Conservation (phyloP, 2,888 invertebrate genomes). For the Pterobdella sp. region DNA sequence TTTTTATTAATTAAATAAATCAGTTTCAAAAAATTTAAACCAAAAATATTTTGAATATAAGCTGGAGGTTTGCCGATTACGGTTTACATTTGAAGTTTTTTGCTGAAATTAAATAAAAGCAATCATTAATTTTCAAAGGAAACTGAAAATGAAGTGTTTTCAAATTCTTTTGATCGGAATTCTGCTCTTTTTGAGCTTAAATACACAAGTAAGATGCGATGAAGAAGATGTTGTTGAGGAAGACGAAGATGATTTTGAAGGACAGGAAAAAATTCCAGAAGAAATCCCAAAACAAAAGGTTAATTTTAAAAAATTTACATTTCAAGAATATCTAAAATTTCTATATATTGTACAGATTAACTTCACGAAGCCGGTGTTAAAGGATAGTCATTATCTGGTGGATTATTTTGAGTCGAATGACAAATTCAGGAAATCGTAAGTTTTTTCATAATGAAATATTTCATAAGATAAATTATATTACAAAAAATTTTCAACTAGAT, state of each 20-base stretch:
- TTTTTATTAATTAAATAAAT: not conserved
- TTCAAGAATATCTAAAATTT: not conserved
- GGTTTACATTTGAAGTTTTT: no score
- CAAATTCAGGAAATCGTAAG: constrained; percentile 28
- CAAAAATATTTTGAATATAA: not conserved
- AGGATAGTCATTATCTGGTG: constrained; percentile 22
- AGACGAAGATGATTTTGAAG: not conserved
- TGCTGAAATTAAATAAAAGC: no score
- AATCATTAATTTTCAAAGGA: no score
- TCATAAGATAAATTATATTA: not conserved
- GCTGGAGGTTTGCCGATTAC: not conserved
- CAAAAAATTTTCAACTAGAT: constrained; percentile 49
- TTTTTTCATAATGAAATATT: not conserved
- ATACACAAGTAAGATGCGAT: not conserved
- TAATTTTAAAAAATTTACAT: not conserved
- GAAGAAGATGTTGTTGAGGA: not conserved
- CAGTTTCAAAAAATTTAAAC: not conserved
- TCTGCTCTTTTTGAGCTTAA: not conserved
- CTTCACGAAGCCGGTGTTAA: constrained; percentile 26
- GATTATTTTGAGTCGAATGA: constrained; percentile 28
- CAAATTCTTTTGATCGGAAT: not conserved
- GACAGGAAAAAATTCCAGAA: not conserved
- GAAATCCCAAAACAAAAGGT: constrained; percentile 1
- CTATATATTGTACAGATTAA: constrained; percentile 5
- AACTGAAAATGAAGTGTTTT: not conserved